Conservation (phyloP, 2,888 invertebrate genomes). For the Ormyrus nitidulus region DNA sequence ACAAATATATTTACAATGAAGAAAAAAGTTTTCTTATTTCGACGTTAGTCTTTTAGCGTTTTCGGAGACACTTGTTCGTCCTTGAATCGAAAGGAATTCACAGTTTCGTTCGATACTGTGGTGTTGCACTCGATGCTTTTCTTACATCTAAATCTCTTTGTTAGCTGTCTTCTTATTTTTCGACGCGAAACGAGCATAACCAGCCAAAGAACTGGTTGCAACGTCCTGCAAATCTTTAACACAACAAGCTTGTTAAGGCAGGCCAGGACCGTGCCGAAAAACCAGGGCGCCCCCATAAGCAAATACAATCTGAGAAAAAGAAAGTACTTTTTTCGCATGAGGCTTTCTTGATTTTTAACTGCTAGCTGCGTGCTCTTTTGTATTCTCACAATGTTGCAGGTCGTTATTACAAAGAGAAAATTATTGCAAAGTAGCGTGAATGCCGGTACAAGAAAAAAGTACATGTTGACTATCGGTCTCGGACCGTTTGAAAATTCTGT, state of each 20-base stretch:
- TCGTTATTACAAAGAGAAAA: conserved; percentile 64
- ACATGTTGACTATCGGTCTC: conserved; percentile 62
- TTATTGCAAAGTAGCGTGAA: conserved; percentile 65
- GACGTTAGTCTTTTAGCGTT: no score
- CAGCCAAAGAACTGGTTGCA: conserved; percentile 65
- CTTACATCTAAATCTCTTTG: conserved; percentile 19
- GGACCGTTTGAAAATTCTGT: conserved; percentile 59
- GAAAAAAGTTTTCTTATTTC: no score
- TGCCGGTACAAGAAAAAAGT: conserved; percentile 64
- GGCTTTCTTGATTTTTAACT: conserved; percentile 59
- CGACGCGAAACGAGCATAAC: conserved; percentile 59
- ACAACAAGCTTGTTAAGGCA: conserved; percentile 63
- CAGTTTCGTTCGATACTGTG: not conserved
- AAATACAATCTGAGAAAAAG: conserved; percentile 65
- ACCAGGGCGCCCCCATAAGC: conserved; percentile 69
- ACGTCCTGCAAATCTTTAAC: conserved; percentile 63
- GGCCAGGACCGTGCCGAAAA: conserved; percentile 62
- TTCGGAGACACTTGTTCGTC: not conserved
- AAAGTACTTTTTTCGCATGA: conserved; percentile 63
- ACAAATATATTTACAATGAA: no score
- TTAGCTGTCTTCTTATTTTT: conserved; percentile 44
- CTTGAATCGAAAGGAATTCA: not conserved
- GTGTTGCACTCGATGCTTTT: not conserved
- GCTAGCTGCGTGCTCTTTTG: conserved; percentile 63
- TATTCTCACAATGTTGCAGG: conserved; percentile 63